Evolutionary conservation across 64 coral and sea anemone species (phyloP), one percentile per base, ranked within the genome.

Genomic region (Anthopleura sola): DNA sequence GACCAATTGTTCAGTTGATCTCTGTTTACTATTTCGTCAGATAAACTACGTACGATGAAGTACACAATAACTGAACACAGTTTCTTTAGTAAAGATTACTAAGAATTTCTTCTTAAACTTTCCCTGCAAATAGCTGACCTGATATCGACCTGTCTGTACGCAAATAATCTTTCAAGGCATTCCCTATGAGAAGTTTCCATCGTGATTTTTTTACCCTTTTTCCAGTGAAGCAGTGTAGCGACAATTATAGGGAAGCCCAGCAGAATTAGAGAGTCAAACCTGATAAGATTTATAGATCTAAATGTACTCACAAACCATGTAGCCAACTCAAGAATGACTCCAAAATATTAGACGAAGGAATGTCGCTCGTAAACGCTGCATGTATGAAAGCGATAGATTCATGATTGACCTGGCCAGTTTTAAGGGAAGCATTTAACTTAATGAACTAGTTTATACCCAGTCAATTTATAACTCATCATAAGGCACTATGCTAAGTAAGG

Each of bases 381-480:
- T 12, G 28, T n/a, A n/a, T n/a, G n/a, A n/a, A 29, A 34, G 6
- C 11, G 1, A 31, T 69, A 34, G 33, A 3, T 71, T 71, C 7
- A 12, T 32, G 66, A 12, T 71, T 15, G 28, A 71, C 29, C 66
- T n/a, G n/a, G n/a, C n/a, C n/a, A 71, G 29, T 71, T 71, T 71
- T 71, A 33, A 69, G 23, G 66, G 24, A 66, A 71, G 66, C 29
- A 71, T 71, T 71, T 71, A 71, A 3, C 66, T 2, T 71, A 71
- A 34, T 34, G 29, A n/a, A 62, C 58, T 32, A 71, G 66, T 71
- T 71, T 71, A 29, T 71, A 71, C 26, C 34, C 29, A 71, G 66
- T 8, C 66, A 71, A 71, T 71, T 71, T 71, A 71, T 71, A 71
- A 31, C 66, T 71, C 66, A 71, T 71, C 66, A 71, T 14, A 34